Percentiles rank a stretch among this genome's conserved stretches.
These are phyloP conservation scores for Parapsyche elsis DNA, from an alignment of 1,140 invertebrate genomes.

Conservation along the genomic window DNA sequence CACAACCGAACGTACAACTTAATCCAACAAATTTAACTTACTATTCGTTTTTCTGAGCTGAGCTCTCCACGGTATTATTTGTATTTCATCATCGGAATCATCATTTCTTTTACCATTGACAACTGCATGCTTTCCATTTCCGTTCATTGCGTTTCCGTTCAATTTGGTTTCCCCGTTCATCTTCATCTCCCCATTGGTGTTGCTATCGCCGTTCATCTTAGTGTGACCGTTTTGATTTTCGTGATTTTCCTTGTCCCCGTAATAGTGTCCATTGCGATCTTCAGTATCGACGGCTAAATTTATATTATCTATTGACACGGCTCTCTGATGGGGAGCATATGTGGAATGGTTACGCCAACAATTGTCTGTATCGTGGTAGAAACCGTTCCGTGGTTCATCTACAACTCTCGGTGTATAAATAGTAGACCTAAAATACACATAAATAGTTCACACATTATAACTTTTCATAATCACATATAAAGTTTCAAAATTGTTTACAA, in stretches of 20 bases:
- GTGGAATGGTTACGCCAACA: slow-evolving; percentile 68
- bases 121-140: slow-evolving; percentile 52
- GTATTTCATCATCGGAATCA: slow-evolving; percentile 70
- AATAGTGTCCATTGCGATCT: slow-evolving; percentile 60
- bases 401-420: slow-evolving; percentile 75
- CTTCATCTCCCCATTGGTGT: slow-evolving; percentile 49
- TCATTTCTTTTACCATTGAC: slow-evolving; percentile 64
- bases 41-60: slow-evolving; percentile 90
- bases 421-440: slow-evolving; percentile 65
- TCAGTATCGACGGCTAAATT: slow-evolving; percentile 62
- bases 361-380: slow-evolving; percentile 60
- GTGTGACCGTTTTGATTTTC: slow-evolving; percentile 56
- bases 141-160: slow-evolving; percentile 47
- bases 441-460: too few species aligned
- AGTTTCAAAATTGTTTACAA: too few species aligned
- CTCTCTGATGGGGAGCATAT: slow-evolving; percentile 59
- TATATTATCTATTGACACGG: slow-evolving; percentile 72
- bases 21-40: slow-evolving; percentile 77
- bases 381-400: slow-evolving; percentile 67
- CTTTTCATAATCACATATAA: too few species aligned
- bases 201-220: slow-evolving; percentile 52
- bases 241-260: slow-evolving; percentile 63
- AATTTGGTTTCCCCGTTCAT: slow-evolving; percentile 51
- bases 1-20: slow-evolving; percentile 30
- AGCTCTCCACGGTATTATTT: slow-evolving; percentile 88